Evolutionary conservation across 2,797 vertebrate genomes (phyloP).

Genomic region (Spinibarbus caldwelli): DNA sequence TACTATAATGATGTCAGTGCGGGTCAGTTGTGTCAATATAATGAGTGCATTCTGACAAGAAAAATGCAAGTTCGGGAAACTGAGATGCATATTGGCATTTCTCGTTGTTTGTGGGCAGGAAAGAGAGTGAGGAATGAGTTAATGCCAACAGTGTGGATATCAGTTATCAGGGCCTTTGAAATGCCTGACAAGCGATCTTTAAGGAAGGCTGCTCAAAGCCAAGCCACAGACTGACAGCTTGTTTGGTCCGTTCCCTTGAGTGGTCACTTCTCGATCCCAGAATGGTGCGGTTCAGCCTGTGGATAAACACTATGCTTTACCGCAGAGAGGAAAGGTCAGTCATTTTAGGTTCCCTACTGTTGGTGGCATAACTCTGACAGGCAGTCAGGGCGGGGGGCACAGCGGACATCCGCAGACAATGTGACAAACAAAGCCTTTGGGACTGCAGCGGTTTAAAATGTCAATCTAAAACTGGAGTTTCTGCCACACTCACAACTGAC

Average conservation of each 20-base stretch:
- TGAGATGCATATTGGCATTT: background rate
- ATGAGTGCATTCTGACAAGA: conserved; percentile 36
- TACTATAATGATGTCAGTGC: background rate
- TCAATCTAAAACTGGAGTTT: conserved; percentile 18
- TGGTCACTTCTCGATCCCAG: background rate
- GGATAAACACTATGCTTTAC: background rate
- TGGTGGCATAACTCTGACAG: background rate
- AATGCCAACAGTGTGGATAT: conserved; percentile 26
- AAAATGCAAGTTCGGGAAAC: background rate
- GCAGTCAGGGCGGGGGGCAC: conserved; percentile 10
- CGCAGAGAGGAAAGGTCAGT: background rate
- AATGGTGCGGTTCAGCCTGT: background rate
- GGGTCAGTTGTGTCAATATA: background rate
- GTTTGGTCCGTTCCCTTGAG: background rate
- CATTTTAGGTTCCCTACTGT: background rate
- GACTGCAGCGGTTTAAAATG: background rate
- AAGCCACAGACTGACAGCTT: background rate
- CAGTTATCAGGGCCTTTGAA: conserved; percentile 31
- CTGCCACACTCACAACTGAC: background rate
- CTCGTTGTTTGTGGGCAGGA: background rate
- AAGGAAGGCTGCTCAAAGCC: background rate
- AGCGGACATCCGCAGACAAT: background rate
- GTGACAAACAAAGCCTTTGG: conserved; percentile 5
- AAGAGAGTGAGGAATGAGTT: background rate
- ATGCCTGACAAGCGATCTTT: conserved; percentile 6